Conservation (phyloP, 2,888 invertebrate species). For the Heliconius sara region DNA sequence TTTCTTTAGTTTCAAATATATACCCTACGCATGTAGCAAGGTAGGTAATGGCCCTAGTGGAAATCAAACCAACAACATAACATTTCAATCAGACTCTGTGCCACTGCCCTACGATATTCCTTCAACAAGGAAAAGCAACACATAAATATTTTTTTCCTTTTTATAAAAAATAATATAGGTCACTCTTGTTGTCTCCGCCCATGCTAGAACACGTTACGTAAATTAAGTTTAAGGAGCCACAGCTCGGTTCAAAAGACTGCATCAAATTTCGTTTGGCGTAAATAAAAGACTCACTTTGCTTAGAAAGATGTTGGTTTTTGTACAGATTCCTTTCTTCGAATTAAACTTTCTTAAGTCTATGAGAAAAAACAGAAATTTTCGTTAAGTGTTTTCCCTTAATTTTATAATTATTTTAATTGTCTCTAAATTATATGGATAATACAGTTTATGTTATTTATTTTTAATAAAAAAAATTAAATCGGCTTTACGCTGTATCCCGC, state of each 20-base stretch:
- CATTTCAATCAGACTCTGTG: too few relatives aligned
- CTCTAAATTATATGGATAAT: too few relatives aligned
- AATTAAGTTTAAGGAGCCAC: slow-evolving; percentile 20
- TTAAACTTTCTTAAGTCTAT: slow-evolving; percentile 9
- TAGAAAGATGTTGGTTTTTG: slow-evolving; percentile 14
- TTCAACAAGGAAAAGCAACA: too few relatives aligned
- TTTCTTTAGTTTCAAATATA: neutral
- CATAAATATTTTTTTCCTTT: too few relatives aligned
- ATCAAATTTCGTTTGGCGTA: slow-evolving; percentile 32
- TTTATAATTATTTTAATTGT: too few relatives aligned
- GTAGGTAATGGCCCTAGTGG: too few relatives aligned
- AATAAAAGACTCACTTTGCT: slow-evolving; percentile 31
- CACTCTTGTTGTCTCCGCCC: neutral
- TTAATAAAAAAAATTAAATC: too few relatives aligned
- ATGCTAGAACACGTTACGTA: slow-evolving; percentile 16
- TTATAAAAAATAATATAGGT: neutral
- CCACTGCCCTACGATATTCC: too few relatives aligned
- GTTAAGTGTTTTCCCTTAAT: slow-evolving; percentile 3
- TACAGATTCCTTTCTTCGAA: slow-evolving; percentile 26
- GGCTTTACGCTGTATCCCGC: too few relatives aligned
- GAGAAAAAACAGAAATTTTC: neutral
- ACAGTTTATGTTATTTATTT: too few relatives aligned
- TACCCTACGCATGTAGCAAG: too few relatives aligned
- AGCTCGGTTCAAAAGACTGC: slow-evolving; percentile 24
- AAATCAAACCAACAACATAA: too few relatives aligned